A percentile compares a stretch with the other conserved stretches of the same genome.
Conservation (phyloP, 2,888 invertebrate species). For the Meloe dianella region DNA sequence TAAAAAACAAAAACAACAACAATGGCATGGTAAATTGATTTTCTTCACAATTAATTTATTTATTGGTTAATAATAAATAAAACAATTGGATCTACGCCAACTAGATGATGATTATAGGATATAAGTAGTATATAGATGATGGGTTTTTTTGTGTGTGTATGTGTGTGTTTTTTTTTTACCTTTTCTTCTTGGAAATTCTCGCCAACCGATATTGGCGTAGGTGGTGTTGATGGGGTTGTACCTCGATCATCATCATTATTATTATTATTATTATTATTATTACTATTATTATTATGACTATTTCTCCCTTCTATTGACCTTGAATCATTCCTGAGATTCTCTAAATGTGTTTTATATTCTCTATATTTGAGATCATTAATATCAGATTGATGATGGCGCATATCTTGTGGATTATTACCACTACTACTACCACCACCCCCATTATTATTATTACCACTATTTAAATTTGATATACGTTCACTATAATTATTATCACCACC, state of each 20-base stretch:
- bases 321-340: constrained; percentile 54
- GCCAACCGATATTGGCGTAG: constrained; percentile 59
- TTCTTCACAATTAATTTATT: not conserved
- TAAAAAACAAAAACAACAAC: not conserved
- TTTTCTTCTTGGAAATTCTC: constrained; percentile 60
- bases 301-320: constrained; percentile 48
- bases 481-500: not conserved
- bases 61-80: not conserved
- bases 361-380: constrained; percentile 57
- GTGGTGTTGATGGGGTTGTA: constrained; percentile 59
- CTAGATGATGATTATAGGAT: not conserved
- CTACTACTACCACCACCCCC: constrained; percentile 17
- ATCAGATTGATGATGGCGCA: constrained; percentile 40
- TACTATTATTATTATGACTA: constrained; percentile 35
- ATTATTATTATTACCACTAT: constrained; percentile 27
- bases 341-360: constrained; percentile 59
- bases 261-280: constrained; percentile 34
- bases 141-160: too few species aligned
- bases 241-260: constrained; percentile 51
- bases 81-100: not conserved
- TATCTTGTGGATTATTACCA: constrained; percentile 33
- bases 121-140: not conserved
- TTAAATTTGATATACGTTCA: constrained; percentile 23
- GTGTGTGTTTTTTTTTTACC: constrained; percentile 46
- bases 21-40: not conserved